Conservation (phyloP, 64 coral and sea anemone genomes). For the Acropora yongei region DNA sequence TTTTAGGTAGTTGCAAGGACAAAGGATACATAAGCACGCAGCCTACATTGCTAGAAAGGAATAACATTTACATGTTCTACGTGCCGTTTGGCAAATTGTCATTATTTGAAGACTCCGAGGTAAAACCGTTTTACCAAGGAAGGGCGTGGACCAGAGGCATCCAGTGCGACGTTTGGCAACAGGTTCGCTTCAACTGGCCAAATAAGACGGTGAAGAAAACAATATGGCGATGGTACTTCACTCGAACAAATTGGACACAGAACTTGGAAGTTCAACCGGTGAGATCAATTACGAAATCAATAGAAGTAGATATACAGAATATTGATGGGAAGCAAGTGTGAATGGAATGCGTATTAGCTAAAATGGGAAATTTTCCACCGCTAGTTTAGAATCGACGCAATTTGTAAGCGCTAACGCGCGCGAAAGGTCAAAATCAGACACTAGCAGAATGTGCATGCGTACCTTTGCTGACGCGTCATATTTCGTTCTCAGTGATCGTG, state of each 20-base stretch:
- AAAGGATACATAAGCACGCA: background rate
- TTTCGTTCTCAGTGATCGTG: too few species aligned
- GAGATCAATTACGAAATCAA: background rate
- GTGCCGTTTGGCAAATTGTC: conserved; percentile 22
- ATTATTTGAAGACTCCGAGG: conserved; percentile 6
- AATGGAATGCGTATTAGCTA: too few species aligned
- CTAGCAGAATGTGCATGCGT: too few species aligned
- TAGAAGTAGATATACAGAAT: background rate
- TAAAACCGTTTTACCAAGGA: conserved; percentile 16
- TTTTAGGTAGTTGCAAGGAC: background rate
- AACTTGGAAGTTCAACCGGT: background rate
- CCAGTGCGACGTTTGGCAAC: conserved; percentile 35
- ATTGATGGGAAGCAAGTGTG: too few species aligned
- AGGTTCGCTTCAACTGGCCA: conserved; percentile 13
- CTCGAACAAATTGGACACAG: background rate
- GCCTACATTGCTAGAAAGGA: background rate
- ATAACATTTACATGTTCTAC: background rate
- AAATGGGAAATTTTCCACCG: too few species aligned
- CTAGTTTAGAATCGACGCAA: too few species aligned
- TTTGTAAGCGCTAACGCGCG: too few species aligned
- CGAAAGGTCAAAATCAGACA: too few species aligned
- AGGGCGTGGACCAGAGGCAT: background rate
- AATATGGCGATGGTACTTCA: conserved; percentile 43
- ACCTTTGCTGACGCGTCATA: too few species aligned
- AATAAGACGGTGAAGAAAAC: background rate